Evolutionary conservation across 2,888 invertebrate genomes (phyloP).

Genomic region (Odontocerum albicorne): DNA sequence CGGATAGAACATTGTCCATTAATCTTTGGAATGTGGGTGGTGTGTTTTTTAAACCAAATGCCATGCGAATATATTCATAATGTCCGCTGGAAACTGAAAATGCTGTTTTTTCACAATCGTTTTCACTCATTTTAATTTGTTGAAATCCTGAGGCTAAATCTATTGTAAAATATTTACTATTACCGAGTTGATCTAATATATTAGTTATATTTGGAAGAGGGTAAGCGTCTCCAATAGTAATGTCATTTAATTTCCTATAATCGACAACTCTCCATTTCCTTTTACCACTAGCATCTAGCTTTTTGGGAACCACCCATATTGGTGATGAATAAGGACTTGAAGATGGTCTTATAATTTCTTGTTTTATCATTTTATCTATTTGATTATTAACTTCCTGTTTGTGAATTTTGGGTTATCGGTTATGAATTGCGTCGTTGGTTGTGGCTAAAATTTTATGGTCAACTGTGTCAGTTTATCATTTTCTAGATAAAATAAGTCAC

Average conservation of each 20-base stretch:
- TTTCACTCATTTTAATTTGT: slow-evolving; percentile 40
- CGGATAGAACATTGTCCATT: slow-evolving; percentile 43
- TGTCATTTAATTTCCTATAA: slow-evolving; percentile 43
- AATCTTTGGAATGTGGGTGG: slow-evolving; percentile 45
- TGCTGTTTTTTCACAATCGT: slow-evolving; percentile 42
- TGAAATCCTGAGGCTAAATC: slow-evolving; percentile 45
- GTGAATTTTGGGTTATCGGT: slow-evolving; percentile 42
- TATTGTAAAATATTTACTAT: slow-evolving; percentile 42
- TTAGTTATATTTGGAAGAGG: slow-evolving; percentile 43
- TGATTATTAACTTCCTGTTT: slow-evolving; percentile 42
- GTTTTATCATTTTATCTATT: slow-evolving; percentile 40
- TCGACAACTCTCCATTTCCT: slow-evolving; percentile 43
- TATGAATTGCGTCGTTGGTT: slow-evolving; percentile 24
- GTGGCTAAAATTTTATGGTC: too few species aligned
- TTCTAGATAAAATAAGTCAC: slow-evolving; percentile 38
- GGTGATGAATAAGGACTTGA: slow-evolving; percentile 38
- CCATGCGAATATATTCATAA: slow-evolving; percentile 42
- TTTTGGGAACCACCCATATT: slow-evolving; percentile 41
- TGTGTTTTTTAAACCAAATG: slow-evolving; percentile 45
- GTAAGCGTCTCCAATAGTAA: slow-evolving; percentile 42
- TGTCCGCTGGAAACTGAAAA: slow-evolving; percentile 42
- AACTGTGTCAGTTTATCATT: slow-evolving; percentile 35
- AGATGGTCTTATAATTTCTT: slow-evolving; percentile 40
- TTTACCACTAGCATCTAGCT: slow-evolving; percentile 40
- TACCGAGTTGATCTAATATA: slow-evolving; percentile 43